Percentiles rank a stretch among this genome's conserved stretches.
These are phyloP conservation scores for Pelochelys cantorii DNA, from an alignment of 2,797 vertebrate species.

Conservation along the genomic window DNA sequence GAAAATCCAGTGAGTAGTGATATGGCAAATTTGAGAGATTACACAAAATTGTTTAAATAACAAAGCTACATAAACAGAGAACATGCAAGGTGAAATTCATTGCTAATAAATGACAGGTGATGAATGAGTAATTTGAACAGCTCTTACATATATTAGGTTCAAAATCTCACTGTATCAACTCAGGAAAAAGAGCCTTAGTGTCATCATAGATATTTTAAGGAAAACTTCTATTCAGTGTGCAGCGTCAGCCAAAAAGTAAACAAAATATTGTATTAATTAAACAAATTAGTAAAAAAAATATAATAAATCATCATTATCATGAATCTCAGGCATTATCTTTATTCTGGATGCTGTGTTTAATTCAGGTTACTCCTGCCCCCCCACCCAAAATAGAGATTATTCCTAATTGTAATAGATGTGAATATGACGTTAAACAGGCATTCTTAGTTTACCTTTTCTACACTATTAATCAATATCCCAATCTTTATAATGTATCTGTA, in stretches of 20 bases:
- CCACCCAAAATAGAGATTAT: too few species aligned
- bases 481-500: too few species aligned
- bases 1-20: not conserved
- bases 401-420: not conserved
- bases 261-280: not conserved
- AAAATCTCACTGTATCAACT: not conserved
- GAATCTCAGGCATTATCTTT: not conserved
- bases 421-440: too few species aligned
- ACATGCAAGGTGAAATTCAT: not conserved
- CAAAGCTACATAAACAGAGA: not conserved
- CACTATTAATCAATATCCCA: too few species aligned
- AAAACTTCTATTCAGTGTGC: not conserved
- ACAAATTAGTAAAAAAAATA: not conserved
- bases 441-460: too few species aligned
- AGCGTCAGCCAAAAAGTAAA: not conserved
- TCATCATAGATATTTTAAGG: not conserved
- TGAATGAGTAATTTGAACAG: not conserved
- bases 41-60: not conserved
- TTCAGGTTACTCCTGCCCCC: not conserved
- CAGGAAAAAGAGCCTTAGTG: not conserved
- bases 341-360: not conserved
- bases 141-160: not conserved
- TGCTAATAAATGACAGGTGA: not conserved
- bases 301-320: not conserved
- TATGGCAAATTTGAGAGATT: not conserved